Base-by-base conservation (phyloP, 2,113 vertebrate species). In the Chauna torquata region DNA sequence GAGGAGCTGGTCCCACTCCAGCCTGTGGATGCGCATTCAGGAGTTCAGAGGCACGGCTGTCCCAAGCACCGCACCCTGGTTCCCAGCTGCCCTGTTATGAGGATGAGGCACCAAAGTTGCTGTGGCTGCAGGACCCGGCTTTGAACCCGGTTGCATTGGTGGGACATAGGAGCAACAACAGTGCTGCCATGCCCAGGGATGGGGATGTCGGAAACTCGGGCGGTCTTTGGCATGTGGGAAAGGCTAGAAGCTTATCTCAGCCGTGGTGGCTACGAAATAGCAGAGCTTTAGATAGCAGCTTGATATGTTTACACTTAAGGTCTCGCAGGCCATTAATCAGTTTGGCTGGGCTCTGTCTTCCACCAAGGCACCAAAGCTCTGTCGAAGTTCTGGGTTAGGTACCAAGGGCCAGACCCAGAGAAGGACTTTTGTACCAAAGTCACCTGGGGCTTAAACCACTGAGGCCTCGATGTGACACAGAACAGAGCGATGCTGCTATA, bases 1-100 rank as follows among this genome's bases (percentile, higher is more conserved):
- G 6, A 52, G 58, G 20, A 71, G 14, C 4, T 6, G 6, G 6
- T 82, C 34, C 47, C 0, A 1, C 72, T 49, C 14, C 61, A 49
- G 20, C 28, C 45, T 82, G n/a, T 42, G 12, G 42, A 42, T 12
- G 12, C 58, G 8, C 0, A 0, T 28, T 34, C 27, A 49, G 11
- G 17, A 28, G 12, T 42, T 68, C 57, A 59, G 50, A 59, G 19
- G 27, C 34, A 2, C 4, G 17, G 44, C 30, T 45, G 13, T 45
- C 61, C 49, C 74, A 74, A 14, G 32, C 0, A 0, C 7, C 57
- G 47, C 36, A 64, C 49, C 42, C 24, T 25, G 50, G 20, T 50
- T 52, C 13, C 23, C 50, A 25, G 50, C 24, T 25, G 20, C 50
- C 50, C 42, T 42, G 42, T 9, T 52, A 23, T 57, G 64, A 64